phyloP scores from a whole-genome alignment of 2,888 invertebrate genomes.

The Argyresthia goedartella region DNA sequence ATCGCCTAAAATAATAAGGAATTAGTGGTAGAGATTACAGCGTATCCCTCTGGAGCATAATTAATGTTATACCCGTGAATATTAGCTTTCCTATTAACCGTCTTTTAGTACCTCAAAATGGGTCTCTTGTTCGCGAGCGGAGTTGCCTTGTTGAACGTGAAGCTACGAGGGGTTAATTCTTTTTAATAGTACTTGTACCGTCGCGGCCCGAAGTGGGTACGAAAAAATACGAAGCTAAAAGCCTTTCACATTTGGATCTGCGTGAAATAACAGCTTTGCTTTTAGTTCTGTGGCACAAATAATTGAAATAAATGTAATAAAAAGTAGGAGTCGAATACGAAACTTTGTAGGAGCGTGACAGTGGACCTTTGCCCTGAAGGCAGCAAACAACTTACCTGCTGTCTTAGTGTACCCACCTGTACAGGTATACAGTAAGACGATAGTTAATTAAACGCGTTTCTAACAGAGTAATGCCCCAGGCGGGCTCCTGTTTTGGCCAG shows the following conservation, averaged over 20 bases:
- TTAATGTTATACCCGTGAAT: conserved; percentile 60
- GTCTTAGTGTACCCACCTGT: neutral
- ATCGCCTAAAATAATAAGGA: conserved; percentile 56
- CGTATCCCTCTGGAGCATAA: conserved; percentile 51
- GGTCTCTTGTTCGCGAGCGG: conserved; percentile 37
- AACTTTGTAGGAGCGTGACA: too few species aligned
- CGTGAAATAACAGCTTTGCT: too few species aligned
- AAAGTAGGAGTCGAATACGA: too few species aligned
- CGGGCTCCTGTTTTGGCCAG: conserved; percentile 1
- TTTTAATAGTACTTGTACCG: conserved; percentile 32
- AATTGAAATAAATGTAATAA: too few species aligned
- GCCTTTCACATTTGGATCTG: too few species aligned
- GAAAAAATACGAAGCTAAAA: too few species aligned
- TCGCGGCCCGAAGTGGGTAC: too few species aligned
- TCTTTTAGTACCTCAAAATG: conserved; percentile 57
- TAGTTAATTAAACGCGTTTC: conserved; percentile 58
- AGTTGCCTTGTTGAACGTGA: conserved; percentile 1
- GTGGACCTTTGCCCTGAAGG: too few species aligned
- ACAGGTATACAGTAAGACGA: conserved; percentile 30
- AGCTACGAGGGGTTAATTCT: conserved; percentile 31
- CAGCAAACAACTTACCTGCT: too few species aligned
- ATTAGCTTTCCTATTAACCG: conserved; percentile 67
- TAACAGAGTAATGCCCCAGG: conserved; percentile 35
- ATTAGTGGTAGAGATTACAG: conserved; percentile 46
- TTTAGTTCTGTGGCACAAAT: too few species aligned